Percentiles rank a stretch among this genome's conserved stretches.
These are phyloP conservation scores for Tyto alba DNA, from an alignment of 2,113 vertebrate species.

Conservation along the genomic window DNA sequence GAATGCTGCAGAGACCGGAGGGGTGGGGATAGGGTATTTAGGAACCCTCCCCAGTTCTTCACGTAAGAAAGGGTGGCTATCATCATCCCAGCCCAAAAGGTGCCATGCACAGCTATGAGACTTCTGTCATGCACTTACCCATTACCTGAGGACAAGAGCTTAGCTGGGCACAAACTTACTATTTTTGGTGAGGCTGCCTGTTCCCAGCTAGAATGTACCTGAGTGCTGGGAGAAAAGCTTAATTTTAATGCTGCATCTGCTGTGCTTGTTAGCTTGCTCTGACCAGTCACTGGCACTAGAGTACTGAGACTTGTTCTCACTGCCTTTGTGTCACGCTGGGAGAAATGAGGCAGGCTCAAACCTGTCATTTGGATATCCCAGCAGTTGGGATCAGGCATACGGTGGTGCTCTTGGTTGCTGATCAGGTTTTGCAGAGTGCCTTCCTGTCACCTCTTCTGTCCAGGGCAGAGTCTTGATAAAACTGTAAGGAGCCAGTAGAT, in stretches of 20 bases:
- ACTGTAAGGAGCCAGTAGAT: background rate
- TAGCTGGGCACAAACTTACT: background rate
- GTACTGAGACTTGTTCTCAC: background rate
- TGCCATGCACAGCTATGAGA: background rate
- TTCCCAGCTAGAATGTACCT: background rate
- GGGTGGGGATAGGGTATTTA: accelerated
- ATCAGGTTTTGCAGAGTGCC: background rate
- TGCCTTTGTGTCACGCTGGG: background rate
- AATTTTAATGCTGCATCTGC: background rate
- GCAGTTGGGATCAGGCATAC: background rate
- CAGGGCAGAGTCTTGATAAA: background rate
- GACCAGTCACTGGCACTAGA: background rate
- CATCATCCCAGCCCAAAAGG: background rate
- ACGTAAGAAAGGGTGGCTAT: background rate
- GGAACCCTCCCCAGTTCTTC: background rate
- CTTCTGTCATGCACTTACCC: background rate
- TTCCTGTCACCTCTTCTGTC: background rate
- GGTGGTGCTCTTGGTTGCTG: background rate
- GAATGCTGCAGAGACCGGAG: background rate
- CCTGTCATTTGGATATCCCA: background rate
- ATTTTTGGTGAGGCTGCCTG: background rate
- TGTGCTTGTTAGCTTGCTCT: background rate
- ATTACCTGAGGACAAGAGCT: background rate
- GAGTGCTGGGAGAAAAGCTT: background rate
- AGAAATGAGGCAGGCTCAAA: background rate